Conservation (phyloP, 2,888 invertebrate genomes). For the Stenchaetothrips biformis region DNA sequence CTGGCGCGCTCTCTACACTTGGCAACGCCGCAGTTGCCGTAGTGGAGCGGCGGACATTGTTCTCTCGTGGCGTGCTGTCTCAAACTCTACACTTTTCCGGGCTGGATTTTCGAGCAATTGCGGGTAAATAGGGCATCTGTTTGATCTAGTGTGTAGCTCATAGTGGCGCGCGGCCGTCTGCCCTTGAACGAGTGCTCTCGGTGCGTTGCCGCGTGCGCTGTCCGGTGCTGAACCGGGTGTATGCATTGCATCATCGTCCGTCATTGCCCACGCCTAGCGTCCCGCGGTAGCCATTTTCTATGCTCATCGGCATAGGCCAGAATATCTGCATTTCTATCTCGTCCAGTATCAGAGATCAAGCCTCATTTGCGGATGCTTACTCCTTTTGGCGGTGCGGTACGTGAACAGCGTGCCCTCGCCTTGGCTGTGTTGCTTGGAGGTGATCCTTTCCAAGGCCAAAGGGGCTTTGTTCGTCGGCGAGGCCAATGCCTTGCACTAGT, state of each 20-base stretch:
- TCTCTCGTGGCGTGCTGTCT: background rate
- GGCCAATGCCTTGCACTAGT: background rate
- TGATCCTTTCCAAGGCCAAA: background rate
- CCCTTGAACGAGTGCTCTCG: too few species aligned
- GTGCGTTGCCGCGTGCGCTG: too few species aligned
- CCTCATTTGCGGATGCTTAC: too few species aligned
- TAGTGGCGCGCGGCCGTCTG: too few species aligned
- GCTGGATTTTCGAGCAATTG: background rate
- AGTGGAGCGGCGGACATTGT: background rate
- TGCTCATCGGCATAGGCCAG: background rate
- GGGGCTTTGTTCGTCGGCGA: background rate
- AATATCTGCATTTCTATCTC: too few species aligned
- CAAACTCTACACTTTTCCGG: background rate
- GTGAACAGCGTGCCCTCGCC: too few species aligned
- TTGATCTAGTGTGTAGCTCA: too few species aligned
- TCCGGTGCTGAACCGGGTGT: too few species aligned
- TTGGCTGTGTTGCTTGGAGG: too few species aligned
- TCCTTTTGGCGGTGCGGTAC: too few species aligned
- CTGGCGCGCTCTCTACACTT: background rate
- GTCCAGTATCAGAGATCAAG: too few species aligned
- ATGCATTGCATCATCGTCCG: too few species aligned
- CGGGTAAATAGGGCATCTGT: background rate
- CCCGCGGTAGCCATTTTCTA: slow-evolving; percentile 13
- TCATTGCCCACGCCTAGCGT: background rate
- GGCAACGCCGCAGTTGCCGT: background rate